Evolutionary conservation across 2,113 vertebrate genomes (phyloP), one percentile per base, ranked within the genome.

Genomic region (Pygathrix nemaeus): DNA sequence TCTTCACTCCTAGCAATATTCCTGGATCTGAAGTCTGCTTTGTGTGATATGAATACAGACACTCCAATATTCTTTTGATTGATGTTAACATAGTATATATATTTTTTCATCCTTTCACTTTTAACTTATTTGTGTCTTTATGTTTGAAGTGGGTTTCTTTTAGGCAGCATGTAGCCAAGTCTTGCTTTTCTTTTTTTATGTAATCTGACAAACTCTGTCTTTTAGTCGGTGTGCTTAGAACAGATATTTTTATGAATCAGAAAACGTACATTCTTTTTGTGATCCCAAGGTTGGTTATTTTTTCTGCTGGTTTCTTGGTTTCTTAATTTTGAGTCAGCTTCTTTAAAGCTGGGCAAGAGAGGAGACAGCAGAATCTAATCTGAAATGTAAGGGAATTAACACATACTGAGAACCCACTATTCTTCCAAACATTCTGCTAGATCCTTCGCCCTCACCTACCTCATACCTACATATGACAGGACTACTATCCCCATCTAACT

Each of bases 151-250:
- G 17, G 20, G 16, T 86, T 89, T 88, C 50, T 85, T 78, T 79
- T 64, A 66, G 45, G 43, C 35, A 75, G n/a, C 25, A 83, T 12
- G 18, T 40, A 79, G 12, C 20, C 35, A 20, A 8, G 35, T 32
- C 11, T 85, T 73, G 48, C n/a, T 48, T 78, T 68, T 32, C 43
- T 76, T 93, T 76, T 84, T 61, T 57, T 17, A 70, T 20, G 21
- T 21, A 50, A 23, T 83, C 21, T 87, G 48, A 83, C 40, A 68
- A 83, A 61, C 27, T 66, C 38, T 61, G 18, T 59, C 45, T 89
- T 97, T 79, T 73, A 86, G 87, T 21, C 55, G 40, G 35, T 90
- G 25, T 78, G 20, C 79, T 94, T 90, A 21, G 6, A 96, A 89
- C 48, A 94, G 23, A 7, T 84, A 45, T 21, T 87, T 85, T 89